phyloP scores from a whole-genome alignment of 92 coral and sea anemone genomes.

The Porites rus region DNA sequence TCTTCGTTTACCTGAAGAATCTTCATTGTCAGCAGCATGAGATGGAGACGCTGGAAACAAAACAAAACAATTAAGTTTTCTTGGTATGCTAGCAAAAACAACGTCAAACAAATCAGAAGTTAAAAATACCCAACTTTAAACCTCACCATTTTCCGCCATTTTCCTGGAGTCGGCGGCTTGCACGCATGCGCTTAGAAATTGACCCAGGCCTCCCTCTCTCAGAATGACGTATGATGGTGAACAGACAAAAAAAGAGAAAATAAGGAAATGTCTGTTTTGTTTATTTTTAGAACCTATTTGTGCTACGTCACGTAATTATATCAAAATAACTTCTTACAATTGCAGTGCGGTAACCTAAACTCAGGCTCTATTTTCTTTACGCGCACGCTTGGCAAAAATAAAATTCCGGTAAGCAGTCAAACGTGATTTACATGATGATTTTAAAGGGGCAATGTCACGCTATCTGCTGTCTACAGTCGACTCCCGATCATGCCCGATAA shows the following conservation, averaged over 20 bases:
- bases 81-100: not conserved
- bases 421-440: too few species aligned
- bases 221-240: not conserved
- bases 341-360: too few species aligned
- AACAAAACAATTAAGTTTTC: constrained; percentile 8
- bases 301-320: too few species aligned
- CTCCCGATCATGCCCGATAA: too few species aligned
- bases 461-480: too few species aligned
- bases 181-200: constrained; percentile 21
- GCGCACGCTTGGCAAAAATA: too few species aligned
- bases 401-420: too few species aligned
- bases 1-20: constrained; percentile 30
- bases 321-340: too few species aligned
- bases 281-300: too few species aligned
- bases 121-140: constrained; percentile 25
- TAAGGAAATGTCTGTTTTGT: not conserved
- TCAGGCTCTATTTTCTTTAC: too few species aligned
- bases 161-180: constrained; percentile 33
- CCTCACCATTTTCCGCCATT: constrained; percentile 92
- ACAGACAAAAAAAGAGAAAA: too few species aligned
- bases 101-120: not conserved
- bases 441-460: too few species aligned
- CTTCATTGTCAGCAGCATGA: constrained; percentile 23
- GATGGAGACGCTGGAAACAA: constrained; percentile 23
- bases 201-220: constrained; percentile 26